These are phyloP conservation scores for Epicauta chinensis DNA, from an alignment of 1,140 invertebrate genomes.

Conservation along the genomic window DNA sequence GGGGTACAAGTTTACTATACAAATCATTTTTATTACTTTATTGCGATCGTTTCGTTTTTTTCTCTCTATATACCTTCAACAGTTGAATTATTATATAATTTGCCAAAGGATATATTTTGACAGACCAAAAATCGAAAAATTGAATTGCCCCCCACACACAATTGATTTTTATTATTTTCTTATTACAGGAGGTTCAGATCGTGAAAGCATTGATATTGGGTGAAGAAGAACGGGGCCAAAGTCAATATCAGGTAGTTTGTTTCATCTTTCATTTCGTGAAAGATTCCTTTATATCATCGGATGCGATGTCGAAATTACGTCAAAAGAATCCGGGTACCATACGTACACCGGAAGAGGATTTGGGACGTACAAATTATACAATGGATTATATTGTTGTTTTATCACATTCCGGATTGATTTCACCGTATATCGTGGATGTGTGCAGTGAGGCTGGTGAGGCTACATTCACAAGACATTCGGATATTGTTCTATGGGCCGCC, in stretches of 20 bases:
- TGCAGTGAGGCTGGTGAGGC: slow-evolving; percentile 70
- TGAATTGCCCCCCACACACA: background rate
- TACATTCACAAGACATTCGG: slow-evolving; percentile 71
- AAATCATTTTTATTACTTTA: background rate
- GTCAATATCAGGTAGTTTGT: slow-evolving; percentile 85
- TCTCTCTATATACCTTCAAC: background rate
- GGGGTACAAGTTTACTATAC: background rate
- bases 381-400: slow-evolving; percentile 75
- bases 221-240: slow-evolving; percentile 89
- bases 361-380: slow-evolving; percentile 66
- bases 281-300: slow-evolving; percentile 89
- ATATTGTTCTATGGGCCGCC: slow-evolving; percentile 70
- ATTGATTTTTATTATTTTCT: background rate
- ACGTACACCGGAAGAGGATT: slow-evolving; percentile 79
- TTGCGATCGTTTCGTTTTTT: background rate
- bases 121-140: too few species aligned
- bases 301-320: slow-evolving; percentile 95
- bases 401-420: slow-evolving; percentile 61
- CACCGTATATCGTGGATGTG: slow-evolving; percentile 63
- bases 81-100: background rate
- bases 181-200: slow-evolving; percentile 81
- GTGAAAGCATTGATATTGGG: slow-evolving; percentile 86
- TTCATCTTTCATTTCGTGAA: slow-evolving; percentile 86
- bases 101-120: background rate
- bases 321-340: slow-evolving; percentile 65